Conservation (phyloP, 2,797 vertebrate genomes). For the Silurus aristotelis region DNA sequence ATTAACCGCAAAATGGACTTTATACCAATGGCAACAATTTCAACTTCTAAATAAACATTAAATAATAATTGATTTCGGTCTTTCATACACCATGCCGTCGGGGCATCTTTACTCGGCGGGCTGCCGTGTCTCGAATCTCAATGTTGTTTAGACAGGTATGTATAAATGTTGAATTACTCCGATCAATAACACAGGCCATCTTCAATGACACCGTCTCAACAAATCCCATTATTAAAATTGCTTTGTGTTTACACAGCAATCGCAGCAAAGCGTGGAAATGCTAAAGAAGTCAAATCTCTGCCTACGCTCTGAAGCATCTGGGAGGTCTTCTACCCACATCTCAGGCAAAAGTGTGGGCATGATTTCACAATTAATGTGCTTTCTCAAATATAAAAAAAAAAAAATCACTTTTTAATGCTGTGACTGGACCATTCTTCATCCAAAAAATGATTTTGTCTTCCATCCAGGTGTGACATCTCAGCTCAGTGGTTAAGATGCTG, state of each 20-base stretch:
- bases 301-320: background rate
- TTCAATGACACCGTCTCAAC: slow-evolving; percentile 22
- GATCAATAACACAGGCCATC: slow-evolving; percentile 42
- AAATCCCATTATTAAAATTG: slow-evolving; percentile 48
- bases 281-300: slow-evolving; percentile 13
- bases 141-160: slow-evolving; percentile 43
- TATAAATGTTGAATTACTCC: slow-evolving; percentile 37
- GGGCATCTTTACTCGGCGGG: slow-evolving; percentile 7
- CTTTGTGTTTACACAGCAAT: slow-evolving; percentile 40
- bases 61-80: slow-evolving; percentile 32
- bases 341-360: background rate
- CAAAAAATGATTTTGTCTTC: background rate
- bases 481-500: no score
- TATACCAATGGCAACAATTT: slow-evolving; percentile 32
- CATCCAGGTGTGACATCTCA: background rate
- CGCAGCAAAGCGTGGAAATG: slow-evolving; percentile 18
- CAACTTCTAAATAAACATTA: slow-evolving; percentile 20
- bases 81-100: slow-evolving; percentile 29
- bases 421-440: background rate
- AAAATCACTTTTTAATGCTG: background rate
- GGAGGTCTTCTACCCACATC: slow-evolving; percentile 17
- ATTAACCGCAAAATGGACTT: slow-evolving; percentile 13
- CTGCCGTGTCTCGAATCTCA: slow-evolving; percentile 40
- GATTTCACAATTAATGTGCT: background rate
- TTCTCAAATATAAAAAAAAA: slow-evolving; percentile 1